Conservation (phyloP, 2,888 invertebrate species). For the Brachylomia viminalis region DNA sequence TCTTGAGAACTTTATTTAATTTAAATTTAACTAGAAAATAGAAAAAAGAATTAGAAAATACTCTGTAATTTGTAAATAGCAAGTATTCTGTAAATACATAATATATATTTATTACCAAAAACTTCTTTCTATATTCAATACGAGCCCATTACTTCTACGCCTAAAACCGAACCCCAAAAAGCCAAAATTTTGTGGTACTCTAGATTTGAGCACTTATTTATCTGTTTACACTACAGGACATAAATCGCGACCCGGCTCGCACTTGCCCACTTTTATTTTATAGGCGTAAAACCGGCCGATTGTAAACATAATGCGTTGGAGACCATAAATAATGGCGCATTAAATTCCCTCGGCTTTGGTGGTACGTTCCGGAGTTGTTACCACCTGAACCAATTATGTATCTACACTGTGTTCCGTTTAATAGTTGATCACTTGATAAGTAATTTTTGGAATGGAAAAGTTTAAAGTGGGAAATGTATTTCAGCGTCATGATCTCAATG, state of each 20-base stretch:
- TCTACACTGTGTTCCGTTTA: slow-evolving; percentile 41
- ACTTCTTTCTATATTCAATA: background rate
- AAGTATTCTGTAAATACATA: too few species aligned
- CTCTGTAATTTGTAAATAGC: too few species aligned
- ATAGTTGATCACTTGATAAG: slow-evolving; percentile 30
- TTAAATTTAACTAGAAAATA: background rate
- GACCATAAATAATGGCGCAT: slow-evolving; percentile 71
- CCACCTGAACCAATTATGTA: slow-evolving; percentile 81
- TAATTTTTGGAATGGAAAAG: background rate
- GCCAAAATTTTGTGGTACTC: background rate
- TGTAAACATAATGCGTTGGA: slow-evolving; percentile 66
- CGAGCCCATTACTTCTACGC: background rate
- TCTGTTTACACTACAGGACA: slow-evolving; percentile 15
- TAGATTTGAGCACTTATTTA: slow-evolving; percentile 8
- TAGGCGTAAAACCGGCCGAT: slow-evolving; percentile 57
- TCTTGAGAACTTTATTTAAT: slow-evolving; percentile 7
- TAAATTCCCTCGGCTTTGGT: slow-evolving; percentile 67
- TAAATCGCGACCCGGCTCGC: slow-evolving; percentile 37
- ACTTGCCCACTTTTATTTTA: slow-evolving; percentile 61
- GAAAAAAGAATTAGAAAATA: background rate
- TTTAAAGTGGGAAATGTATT: background rate
- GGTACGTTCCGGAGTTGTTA: slow-evolving; percentile 75
- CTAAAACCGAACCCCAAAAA: background rate
- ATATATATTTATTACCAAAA: background rate
- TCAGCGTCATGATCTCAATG: too few species aligned